Percentiles rank a stretch among this genome's conserved stretches.
Evolutionary conservation across 1,140 invertebrate species (phyloP).

Genomic region (Pseudomyrmex cubaensis): DNA sequence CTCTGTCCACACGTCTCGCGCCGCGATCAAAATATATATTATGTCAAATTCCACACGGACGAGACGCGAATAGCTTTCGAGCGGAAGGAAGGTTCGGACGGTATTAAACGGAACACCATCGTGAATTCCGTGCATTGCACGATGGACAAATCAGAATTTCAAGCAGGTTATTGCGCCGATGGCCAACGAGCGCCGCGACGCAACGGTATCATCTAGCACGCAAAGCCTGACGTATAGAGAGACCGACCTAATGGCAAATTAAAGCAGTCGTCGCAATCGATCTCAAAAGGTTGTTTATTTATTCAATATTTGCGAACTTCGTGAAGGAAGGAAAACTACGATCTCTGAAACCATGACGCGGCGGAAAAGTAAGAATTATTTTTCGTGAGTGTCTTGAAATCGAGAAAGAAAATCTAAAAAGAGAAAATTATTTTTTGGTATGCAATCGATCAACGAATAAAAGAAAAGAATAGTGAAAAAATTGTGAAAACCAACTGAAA

Average conservation of each 20-base stretch:
- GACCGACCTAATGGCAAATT: constrained; percentile 52
- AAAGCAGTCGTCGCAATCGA: constrained; percentile 27
- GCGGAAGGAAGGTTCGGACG: not conserved
- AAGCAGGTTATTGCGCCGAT: constrained; percentile 50
- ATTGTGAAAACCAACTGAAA: no score
- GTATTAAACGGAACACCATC: constrained; percentile 55
- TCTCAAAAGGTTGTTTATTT: not conserved
- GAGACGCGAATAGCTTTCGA: constrained; percentile 15
- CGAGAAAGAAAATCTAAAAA: no score
- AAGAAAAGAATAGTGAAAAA: no score
- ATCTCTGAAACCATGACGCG: not conserved
- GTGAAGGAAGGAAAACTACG: not conserved
- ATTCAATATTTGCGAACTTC: not conserved
- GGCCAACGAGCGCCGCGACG: not conserved
- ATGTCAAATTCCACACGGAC: constrained; percentile 21
- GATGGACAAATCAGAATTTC: constrained; percentile 60
- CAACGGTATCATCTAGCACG: constrained; percentile 11
- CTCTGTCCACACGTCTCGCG: not conserved
- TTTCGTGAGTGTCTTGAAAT: no score
- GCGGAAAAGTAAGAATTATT: not conserved
- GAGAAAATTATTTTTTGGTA: not conserved
- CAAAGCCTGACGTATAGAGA: not conserved
- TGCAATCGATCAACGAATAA: no score
- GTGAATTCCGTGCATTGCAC: constrained; percentile 20
- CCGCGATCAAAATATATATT: constrained; percentile 11